Percentiles rank a stretch among this genome's conserved stretches.
Evolutionary conservation across 1,140 invertebrate genomes (phyloP).

Genomic region (Drosophila serrata): DNA sequence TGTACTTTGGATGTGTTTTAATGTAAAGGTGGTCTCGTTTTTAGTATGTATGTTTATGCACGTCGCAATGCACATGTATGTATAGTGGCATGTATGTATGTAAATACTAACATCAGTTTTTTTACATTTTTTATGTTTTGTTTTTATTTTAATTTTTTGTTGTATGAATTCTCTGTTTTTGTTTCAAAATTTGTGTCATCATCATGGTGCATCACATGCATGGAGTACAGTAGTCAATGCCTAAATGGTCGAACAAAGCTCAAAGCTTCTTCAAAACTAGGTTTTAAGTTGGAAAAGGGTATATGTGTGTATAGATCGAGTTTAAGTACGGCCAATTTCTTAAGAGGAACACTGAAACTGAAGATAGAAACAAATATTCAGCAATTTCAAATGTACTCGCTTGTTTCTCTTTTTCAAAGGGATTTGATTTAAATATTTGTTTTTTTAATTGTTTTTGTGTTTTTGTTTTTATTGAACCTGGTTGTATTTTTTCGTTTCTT

Average conservation of each 20-base stretch:
- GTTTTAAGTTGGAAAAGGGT: slow-evolving; percentile 34
- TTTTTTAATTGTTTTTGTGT: neutral
- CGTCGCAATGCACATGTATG: slow-evolving; percentile 24
- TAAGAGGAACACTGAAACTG: slow-evolving; percentile 21
- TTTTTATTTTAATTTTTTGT: slow-evolving; percentile 13
- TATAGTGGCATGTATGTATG: slow-evolving; percentile 48
- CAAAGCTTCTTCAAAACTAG: slow-evolving; percentile 43
- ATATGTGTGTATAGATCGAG: slow-evolving; percentile 10
- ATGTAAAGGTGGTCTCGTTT: slow-evolving; percentile 52
- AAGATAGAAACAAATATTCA: slow-evolving; percentile 22
- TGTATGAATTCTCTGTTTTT: slow-evolving; percentile 23
- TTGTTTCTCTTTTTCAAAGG: neutral
- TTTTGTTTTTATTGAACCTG: slow-evolving; percentile 27
- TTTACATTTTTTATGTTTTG: neutral
- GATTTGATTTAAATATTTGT: slow-evolving; percentile 29
- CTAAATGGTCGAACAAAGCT: slow-evolving; percentile 53
- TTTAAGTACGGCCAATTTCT: slow-evolving; percentile 42
- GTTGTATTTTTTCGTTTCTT: slow-evolving; percentile 21
- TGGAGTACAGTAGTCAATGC: slow-evolving; percentile 53
- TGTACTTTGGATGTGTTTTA: slow-evolving; percentile 49
- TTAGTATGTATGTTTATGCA: slow-evolving; percentile 41
- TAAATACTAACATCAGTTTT: slow-evolving; percentile 51
- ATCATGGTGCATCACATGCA: slow-evolving; percentile 49
- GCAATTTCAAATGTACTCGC: slow-evolving; percentile 24
- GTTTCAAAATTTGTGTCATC: slow-evolving; percentile 48